Percentiles rank a stretch among this genome's conserved stretches.
Evolutionary conservation across 2,888 invertebrate species (phyloP).

Genomic region (Himalopsyche japonica): DNA sequence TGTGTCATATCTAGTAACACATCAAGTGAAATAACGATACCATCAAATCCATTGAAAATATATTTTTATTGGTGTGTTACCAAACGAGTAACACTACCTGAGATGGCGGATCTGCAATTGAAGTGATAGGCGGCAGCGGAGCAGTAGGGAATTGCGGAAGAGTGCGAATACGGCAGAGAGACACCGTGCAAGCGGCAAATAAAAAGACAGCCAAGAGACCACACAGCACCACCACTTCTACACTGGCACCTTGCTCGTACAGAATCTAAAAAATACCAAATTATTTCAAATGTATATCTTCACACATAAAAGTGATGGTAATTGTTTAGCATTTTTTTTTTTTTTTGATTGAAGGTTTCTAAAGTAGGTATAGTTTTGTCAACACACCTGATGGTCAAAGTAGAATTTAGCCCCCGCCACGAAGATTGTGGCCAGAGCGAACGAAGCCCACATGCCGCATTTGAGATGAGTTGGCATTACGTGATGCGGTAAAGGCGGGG

Average conservation of each 20-base stretch:
- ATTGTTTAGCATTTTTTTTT: too few species aligned
- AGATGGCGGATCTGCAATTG: conserved; percentile 42
- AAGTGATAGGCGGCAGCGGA: conserved; percentile 66
- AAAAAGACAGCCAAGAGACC: conserved; percentile 66
- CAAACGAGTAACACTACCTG: background rate
- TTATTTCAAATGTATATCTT: too few species aligned
- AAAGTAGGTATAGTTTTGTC: too few species aligned
- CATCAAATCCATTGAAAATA: too few species aligned
- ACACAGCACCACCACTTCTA: conserved; percentile 67
- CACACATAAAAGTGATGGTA: too few species aligned
- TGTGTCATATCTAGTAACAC: too few species aligned
- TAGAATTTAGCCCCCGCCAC: conserved; percentile 74
- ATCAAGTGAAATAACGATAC: too few species aligned
- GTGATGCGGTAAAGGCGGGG: conserved; percentile 47
- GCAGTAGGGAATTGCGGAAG: conserved; percentile 61
- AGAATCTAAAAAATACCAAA: conserved; percentile 35
- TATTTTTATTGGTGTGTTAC: too few species aligned
- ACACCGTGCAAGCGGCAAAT: conserved; percentile 65
- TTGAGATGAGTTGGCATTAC: conserved; percentile 65
- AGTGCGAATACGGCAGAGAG: conserved; percentile 58
- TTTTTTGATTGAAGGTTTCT: too few species aligned
- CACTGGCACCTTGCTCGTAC: conserved; percentile 52
- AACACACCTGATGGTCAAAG: conserved; percentile 65
- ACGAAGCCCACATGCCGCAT: conserved; percentile 73
- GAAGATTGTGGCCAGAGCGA: conserved; percentile 70